These are phyloP conservation scores for Elegia similella DNA, from an alignment of 2,888 invertebrate genomes.

Conservation along the genomic window DNA sequence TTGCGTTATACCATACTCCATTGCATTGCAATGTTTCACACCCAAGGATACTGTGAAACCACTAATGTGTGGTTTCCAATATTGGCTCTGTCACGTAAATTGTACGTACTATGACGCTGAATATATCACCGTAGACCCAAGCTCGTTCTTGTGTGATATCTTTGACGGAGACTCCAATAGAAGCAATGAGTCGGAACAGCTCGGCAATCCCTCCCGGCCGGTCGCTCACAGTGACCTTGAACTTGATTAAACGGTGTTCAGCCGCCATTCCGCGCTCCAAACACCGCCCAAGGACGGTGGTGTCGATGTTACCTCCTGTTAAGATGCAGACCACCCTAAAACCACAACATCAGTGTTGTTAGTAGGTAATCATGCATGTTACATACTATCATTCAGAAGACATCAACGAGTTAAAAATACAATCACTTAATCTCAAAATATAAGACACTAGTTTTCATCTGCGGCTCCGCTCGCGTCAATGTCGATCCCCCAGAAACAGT, in stretches of 20 bases:
- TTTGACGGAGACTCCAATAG: conserved; percentile 93
- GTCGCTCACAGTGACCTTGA: conserved; percentile 87
- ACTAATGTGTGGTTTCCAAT: no score
- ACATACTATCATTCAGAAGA: no score
- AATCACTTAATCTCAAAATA: no score
- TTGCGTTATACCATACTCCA: no score
- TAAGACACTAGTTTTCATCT: no score
- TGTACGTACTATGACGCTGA: conserved; percentile 74
- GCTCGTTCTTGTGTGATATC: conserved; percentile 98
- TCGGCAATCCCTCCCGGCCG: conserved; percentile 94
- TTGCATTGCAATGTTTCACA: no score
- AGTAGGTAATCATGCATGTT: no score
- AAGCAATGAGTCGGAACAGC: conserved; percentile 87
- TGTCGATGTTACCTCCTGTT: conserved; percentile 96
- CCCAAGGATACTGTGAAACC: no score
- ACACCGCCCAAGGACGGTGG: conserved; percentile 93
- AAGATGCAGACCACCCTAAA: conserved; percentile 90
- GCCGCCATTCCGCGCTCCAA: conserved; percentile 94
- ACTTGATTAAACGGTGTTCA: conserved; percentile 86
- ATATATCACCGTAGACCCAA: conserved; percentile 95
- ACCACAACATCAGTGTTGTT: background rate
- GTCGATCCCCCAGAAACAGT: no score
- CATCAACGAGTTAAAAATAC: no score
- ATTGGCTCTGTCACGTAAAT: no score
- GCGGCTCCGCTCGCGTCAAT: no score